Evolutionary conservation across 2,888 invertebrate genomes (phyloP).

Genomic region (Orthonychiurus folsomi): DNA sequence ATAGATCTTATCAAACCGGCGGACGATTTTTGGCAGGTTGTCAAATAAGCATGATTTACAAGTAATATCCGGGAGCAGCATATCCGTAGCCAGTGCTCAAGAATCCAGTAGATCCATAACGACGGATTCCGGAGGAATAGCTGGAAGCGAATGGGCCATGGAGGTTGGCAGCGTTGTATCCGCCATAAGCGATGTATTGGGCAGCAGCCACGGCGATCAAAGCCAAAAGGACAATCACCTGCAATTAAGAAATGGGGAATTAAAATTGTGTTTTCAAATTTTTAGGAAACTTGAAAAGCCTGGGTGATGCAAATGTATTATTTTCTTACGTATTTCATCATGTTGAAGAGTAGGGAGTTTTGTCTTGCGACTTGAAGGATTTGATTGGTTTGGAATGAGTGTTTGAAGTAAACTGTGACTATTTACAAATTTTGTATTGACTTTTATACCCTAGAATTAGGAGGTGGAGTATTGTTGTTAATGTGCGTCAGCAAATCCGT

Average conservation of each 20-base stretch:
- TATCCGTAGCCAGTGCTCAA: neutral
- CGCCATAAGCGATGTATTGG: conserved; percentile 2
- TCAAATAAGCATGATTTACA: neutral
- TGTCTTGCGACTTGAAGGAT: conserved; percentile 1
- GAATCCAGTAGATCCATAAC: conserved; percentile 3
- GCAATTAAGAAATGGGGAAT: neutral
- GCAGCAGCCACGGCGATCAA: neutral
- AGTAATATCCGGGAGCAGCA: conserved; percentile 1
- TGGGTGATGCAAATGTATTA: neutral
- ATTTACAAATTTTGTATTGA: neutral
- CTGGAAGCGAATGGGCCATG: neutral
- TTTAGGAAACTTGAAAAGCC: neutral
- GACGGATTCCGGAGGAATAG: neutral
- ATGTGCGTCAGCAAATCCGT: neutral
- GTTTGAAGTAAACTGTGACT: neutral
- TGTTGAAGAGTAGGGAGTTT: neutral
- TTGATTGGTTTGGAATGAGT: neutral
- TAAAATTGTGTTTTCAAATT: neutral
- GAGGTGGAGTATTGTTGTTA: neutral
- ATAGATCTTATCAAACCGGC: no score
- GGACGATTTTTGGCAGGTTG: conserved; percentile 1
- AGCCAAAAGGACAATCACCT: conserved; percentile 7
- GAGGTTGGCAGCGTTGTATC: neutral
- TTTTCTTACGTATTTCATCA: conserved; percentile 7
- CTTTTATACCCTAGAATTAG: neutral